phyloP scores from a whole-genome alignment of 2,888 invertebrate species.

The Aphidius colemani region DNA sequence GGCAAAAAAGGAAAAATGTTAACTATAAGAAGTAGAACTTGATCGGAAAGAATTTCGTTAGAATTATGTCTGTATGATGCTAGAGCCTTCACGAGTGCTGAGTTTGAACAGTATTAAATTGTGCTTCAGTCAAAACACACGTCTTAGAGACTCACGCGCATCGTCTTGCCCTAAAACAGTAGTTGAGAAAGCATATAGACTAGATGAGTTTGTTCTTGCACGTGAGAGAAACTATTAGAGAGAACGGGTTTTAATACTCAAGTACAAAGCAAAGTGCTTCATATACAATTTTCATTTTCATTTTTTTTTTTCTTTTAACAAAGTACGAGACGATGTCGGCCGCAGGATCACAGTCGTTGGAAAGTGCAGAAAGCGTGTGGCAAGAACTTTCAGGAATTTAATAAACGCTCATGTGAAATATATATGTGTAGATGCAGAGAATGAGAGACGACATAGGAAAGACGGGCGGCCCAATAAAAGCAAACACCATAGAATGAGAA shows the following conservation, averaged over 20 bases:
- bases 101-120: conserved; percentile 59
- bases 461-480: background rate
- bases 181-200: no score
- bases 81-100: conserved; percentile 28
- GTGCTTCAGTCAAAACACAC: conserved; percentile 53
- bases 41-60: conserved; percentile 52
- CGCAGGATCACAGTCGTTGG: conserved; percentile 28
- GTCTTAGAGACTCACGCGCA: conserved; percentile 31
- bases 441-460: no score
- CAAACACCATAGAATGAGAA: conserved; percentile 3
- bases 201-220: no score
- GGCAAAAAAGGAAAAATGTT: background rate
- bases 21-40: conserved; percentile 46
- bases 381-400: conserved; percentile 49
- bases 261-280: no score
- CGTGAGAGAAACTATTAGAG: no score
- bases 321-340: conserved; percentile 30
- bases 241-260: no score
- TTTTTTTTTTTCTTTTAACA: no score
- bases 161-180: no score
- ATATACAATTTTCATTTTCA: no score
- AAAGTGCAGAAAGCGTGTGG: conserved; percentile 29
- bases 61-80: conserved; percentile 40
- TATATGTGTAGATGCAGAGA: no score
- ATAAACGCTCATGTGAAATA: conserved; percentile 40